Evolutionary conservation across 1,140 invertebrate species (phyloP).

Genomic region (Caenorhabditis remanei): DNA sequence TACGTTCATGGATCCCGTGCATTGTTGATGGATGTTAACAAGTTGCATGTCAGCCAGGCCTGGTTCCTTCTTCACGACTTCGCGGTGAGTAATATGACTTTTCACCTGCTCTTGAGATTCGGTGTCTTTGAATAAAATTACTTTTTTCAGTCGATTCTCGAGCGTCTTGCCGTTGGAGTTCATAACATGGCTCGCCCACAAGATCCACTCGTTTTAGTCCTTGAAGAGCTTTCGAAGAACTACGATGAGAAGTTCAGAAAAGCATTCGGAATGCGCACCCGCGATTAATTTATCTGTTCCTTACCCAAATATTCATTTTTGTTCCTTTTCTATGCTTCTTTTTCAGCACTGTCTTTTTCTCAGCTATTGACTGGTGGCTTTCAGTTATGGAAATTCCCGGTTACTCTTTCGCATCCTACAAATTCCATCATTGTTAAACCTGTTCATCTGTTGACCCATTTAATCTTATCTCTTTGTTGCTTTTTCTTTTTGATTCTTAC

Average conservation of each 20-base stretch:
- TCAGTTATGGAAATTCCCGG: slow-evolving; percentile 38
- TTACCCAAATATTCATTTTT: neutral
- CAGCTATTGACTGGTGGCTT: slow-evolving; percentile 3
- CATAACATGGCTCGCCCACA: slow-evolving; percentile 62
- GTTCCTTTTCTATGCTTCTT: slow-evolving; percentile 19
- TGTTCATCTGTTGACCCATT: neutral
- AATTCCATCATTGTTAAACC: slow-evolving; percentile 22
- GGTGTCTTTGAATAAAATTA: slow-evolving; percentile 3
- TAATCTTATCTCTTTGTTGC: slow-evolving; percentile 1
- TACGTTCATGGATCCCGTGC: slow-evolving; percentile 70
- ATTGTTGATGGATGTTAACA: slow-evolving; percentile 66
- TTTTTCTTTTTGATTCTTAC: neutral
- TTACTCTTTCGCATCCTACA: slow-evolving; percentile 1
- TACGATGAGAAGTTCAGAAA: slow-evolving; percentile 68
- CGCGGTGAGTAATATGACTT: slow-evolving; percentile 66
- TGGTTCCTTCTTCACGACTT: slow-evolving; percentile 76
- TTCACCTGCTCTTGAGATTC: slow-evolving; percentile 1
- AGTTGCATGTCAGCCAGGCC: slow-evolving; percentile 68
- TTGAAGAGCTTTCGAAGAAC: slow-evolving; percentile 61
- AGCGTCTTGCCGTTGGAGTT: slow-evolving; percentile 62
- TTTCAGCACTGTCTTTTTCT: neutral
- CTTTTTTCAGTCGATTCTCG: slow-evolving; percentile 64
- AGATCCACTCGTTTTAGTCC: slow-evolving; percentile 63
- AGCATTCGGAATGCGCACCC: slow-evolving; percentile 68
- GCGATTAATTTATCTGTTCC: slow-evolving; percentile 19